Evolutionary conservation across 2,113 vertebrate species (phyloP), one percentile per base, ranked within the genome.

Genomic region (Chloropsis cyanopogon): DNA sequence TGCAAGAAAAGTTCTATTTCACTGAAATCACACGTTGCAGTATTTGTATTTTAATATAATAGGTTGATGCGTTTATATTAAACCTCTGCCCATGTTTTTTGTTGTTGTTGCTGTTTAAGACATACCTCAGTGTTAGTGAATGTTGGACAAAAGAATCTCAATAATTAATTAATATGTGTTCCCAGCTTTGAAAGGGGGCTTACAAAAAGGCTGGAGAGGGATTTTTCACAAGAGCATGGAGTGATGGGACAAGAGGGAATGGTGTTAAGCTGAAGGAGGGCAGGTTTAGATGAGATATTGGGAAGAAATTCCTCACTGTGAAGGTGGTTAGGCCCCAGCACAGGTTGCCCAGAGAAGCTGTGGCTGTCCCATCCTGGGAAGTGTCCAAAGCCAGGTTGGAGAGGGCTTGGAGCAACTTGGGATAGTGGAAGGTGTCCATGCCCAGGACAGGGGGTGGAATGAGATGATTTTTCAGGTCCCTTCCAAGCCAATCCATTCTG

Each of bases 391-490:
- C 7, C 41, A 88, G 49, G 9, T 0, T 41, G 57, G 65, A 56
- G 0, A 3, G 35, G 5, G 2, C 25, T 60, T 28, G 3, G 53
- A 82, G 7, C 33, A n/a, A 0, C 33, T 28, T 88, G 77, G 39
- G 12, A 6, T 0, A 10, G 28, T 60, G 61, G 24, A 2, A 68
- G 3, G 11, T 66, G 44, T 53, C 24, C 15, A 33, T 60, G 86
- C 19, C 25, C 39, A n/a, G 6, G n/a, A 4, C 39, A 82, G 46
- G 5, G 26, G 9, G 1, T 39, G n/a, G 29, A 22, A 17, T 12
- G 3, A n/a, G 14, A 2, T 6, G 13, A n/a, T 21, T 7, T 66
- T 68, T 25, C 4, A 14, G 18, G 7, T n/a, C 28, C 7, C 8
- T n/a, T 60, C 53, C 13, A 11, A 8, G 24, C 9, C 61, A 41